Evolutionary conservation across 2,888 invertebrate species (phyloP).

Genomic region (Sericinus montela): DNA sequence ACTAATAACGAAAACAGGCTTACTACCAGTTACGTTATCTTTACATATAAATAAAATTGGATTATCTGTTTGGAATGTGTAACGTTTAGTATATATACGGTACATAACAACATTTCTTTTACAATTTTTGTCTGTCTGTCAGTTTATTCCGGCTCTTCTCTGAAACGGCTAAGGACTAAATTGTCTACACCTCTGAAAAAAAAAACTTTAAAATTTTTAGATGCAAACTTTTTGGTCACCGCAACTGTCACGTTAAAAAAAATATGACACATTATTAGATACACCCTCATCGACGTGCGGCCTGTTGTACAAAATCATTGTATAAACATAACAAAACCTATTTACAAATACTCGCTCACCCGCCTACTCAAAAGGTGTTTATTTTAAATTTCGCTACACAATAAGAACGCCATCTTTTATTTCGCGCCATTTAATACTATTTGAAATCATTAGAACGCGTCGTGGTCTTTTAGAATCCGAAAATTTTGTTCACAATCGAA

Average conservation of each 20-base stretch:
- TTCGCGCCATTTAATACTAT: conserved; percentile 77
- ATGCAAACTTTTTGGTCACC: conserved; percentile 1
- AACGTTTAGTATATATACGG: no score
- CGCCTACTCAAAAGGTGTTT: conserved; percentile 79
- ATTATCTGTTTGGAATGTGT: no score
- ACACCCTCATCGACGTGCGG: conserved; percentile 27
- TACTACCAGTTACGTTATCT: no score
- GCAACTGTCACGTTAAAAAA: conserved; percentile 4
- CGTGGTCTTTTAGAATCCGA: conserved; percentile 30
- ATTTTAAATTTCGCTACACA: conserved; percentile 72
- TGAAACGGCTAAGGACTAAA: no score
- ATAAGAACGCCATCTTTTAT: conserved; percentile 65
- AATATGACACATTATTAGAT: conserved; percentile 17
- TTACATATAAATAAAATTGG: no score
- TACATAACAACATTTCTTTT: no score
- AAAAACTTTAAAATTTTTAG: no score
- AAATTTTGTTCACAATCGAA: conserved; percentile 24
- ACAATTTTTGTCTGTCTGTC: no score
- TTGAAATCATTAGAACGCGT: conserved; percentile 49
- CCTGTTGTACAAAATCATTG: conserved; percentile 49
- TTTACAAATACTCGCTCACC: conserved; percentile 74
- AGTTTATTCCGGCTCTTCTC: no score
- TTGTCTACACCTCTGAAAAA: no score
- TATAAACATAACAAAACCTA: conserved; percentile 64
- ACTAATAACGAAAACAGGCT: no score